Percentiles rank a stretch among this genome's conserved stretches.
Conservation (phyloP, 2,888 invertebrate species). For the Ophion slaviceki region DNA sequence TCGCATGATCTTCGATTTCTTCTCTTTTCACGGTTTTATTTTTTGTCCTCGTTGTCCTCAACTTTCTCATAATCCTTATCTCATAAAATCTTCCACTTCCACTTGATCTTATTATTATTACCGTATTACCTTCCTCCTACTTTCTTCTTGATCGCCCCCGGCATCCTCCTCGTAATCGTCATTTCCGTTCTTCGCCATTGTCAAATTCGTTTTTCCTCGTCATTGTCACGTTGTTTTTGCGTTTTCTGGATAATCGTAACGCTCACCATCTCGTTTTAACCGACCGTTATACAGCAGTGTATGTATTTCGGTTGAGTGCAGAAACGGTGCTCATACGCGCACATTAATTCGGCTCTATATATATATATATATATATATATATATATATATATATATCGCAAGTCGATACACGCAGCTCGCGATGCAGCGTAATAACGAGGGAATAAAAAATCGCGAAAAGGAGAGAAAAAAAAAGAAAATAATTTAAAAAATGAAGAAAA, state of each 20-base stretch:
- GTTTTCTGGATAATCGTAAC: slow-evolving; percentile 13
- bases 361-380: neutral
- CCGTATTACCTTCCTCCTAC: neutral
- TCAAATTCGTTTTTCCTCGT: slow-evolving; percentile 2
- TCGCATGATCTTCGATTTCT: neutral
- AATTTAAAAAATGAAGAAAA: slow-evolving; percentile 7
- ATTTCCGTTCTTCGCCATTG: neutral
- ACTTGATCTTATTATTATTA: neutral
- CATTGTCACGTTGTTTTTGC: slow-evolving; percentile 19
- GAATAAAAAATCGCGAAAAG: neutral
- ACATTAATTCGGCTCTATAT: slow-evolving; percentile 16
- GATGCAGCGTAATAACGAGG: slow-evolving; percentile 26
- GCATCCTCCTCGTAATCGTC: neutral
- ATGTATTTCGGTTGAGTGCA: slow-evolving; percentile 44
- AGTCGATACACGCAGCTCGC: slow-evolving; percentile 5
- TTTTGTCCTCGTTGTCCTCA: neutral
- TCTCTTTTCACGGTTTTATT: neutral
- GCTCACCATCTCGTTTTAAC: slow-evolving; percentile 16
- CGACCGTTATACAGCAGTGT: slow-evolving; percentile 38
- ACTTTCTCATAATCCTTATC: neutral
- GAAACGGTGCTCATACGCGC: slow-evolving; percentile 48
- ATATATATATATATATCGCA: neutral
- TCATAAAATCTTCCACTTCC: neutral
- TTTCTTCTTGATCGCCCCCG: neutral
- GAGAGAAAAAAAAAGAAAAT: neutral